phyloP scores from a whole-genome alignment of 2,797 vertebrate genomes.

The Brachymystax lenok region DNA sequence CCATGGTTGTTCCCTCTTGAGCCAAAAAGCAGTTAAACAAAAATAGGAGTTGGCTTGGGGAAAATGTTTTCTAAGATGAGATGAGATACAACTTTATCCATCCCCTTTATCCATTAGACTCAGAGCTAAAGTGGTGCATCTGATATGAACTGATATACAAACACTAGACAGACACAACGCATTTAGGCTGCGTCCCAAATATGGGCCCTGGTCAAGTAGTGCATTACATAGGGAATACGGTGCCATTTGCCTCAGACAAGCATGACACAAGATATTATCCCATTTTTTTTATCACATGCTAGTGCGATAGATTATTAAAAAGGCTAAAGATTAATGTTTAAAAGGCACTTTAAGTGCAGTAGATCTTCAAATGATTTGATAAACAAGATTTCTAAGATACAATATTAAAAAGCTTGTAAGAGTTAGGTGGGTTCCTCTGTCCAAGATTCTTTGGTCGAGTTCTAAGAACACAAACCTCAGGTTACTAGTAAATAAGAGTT shows the following conservation, averaged over 20 bases:
- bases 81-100: not conserved
- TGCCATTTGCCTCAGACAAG: not conserved
- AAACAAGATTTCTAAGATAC: too few species aligned
- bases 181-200: not conserved
- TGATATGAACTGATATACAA: not conserved
- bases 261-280: not conserved
- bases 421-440: too few species aligned
- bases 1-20: not conserved
- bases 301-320: too few species aligned
- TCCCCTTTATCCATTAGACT: not conserved
- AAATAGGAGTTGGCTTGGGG: not conserved
- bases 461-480: too few species aligned
- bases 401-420: too few species aligned
- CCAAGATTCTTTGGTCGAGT: too few species aligned
- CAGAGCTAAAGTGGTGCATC: too few species aligned
- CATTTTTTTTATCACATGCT: too few species aligned
- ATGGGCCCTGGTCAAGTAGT: not conserved
- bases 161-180: not conserved
- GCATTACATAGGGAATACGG: not conserved
- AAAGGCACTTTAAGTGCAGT: too few species aligned
- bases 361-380: too few species aligned
- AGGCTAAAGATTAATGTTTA: too few species aligned
- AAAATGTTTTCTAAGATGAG: not conserved
- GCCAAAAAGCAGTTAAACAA: not conserved
- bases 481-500: too few species aligned